These are phyloP conservation scores for Thaumetopoea pityocampa DNA, from an alignment of 1,140 invertebrate genomes.

Conservation along the genomic window DNA sequence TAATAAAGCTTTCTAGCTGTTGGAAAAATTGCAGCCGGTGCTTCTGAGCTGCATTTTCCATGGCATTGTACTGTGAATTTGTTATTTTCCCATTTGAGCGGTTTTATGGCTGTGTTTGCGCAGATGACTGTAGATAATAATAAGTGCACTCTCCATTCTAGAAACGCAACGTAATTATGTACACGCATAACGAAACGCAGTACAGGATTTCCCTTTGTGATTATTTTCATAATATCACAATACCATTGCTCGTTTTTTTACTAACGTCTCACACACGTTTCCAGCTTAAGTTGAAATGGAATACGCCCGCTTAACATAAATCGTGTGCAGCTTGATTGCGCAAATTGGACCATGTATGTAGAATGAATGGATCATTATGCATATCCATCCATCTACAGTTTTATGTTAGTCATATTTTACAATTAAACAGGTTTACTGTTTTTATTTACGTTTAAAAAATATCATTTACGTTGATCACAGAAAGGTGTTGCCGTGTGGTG, in stretches of 20 bases:
- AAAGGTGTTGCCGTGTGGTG: too few relatives aligned
- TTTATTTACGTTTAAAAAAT: too few relatives aligned
- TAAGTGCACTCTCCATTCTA: conserved; percentile 49
- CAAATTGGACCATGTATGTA: conserved; percentile 5
- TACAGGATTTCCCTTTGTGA: conserved; percentile 13
- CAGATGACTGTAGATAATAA: conserved; percentile 58
- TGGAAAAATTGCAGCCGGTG: conserved; percentile 51
- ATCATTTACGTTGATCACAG: too few relatives aligned
- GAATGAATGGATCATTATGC: not conserved
- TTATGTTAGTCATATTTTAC: not conserved
- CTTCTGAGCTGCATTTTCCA: conserved; percentile 53
- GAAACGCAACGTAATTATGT: conserved; percentile 68
- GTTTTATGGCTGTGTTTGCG: conserved; percentile 56
- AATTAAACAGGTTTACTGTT: not conserved
- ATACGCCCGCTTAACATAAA: conserved; percentile 3
- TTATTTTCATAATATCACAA: conserved; percentile 16
- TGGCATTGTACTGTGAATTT: conserved; percentile 62
- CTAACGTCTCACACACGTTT: conserved; percentile 3
- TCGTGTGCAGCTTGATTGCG: conserved; percentile 1
- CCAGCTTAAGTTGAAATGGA: conserved; percentile 2
- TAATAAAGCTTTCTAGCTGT: conserved; percentile 52
- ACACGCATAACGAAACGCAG: conserved; percentile 49
- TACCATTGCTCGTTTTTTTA: conserved; percentile 22
- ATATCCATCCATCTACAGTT: not conserved
- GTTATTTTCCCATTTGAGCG: conserved; percentile 71